phyloP scores from a whole-genome alignment of 2,888 invertebrate genomes.

The Neoscelio sp. region DNA sequence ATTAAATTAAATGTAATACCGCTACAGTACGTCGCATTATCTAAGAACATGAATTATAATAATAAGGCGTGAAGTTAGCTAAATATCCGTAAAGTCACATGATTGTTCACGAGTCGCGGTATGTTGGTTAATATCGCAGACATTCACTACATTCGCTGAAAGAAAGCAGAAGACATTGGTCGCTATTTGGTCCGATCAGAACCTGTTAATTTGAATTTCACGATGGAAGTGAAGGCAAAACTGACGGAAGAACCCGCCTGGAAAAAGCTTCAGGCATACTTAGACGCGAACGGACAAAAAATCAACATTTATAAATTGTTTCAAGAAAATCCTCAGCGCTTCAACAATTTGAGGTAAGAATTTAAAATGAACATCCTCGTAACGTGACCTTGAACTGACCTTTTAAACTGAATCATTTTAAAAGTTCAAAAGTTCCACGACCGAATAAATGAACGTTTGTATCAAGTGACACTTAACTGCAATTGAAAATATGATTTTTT shows the following conservation, averaged over 20 bases:
- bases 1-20: too few relatives aligned
- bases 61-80: neutral
- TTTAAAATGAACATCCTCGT: slow-evolving; percentile 62
- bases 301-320: slow-evolving; percentile 94
- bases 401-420: slow-evolving; percentile 66
- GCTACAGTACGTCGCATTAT: too few relatives aligned
- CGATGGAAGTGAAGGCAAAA: slow-evolving; percentile 84
- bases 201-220: slow-evolving; percentile 32
- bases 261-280: slow-evolving; percentile 90
- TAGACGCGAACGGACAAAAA: slow-evolving; percentile 88
- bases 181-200: neutral
- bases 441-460: slow-evolving; percentile 4
- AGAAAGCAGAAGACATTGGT: slow-evolving; percentile 42
- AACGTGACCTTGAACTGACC: slow-evolving; percentile 78
- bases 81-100: neutral
- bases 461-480: neutral
- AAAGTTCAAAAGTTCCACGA: slow-evolving; percentile 29
- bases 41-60: neutral
- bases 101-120: too few relatives aligned
- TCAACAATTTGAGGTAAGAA: slow-evolving; percentile 93
- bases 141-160: slow-evolving; percentile 7
- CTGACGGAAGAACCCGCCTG: slow-evolving; percentile 88
- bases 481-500: too few relatives aligned
- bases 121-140: slow-evolving; percentile 1
- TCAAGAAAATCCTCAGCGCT: slow-evolving; percentile 90